Evolutionary conservation across 2,113 vertebrate genomes (phyloP), one percentile per base, ranked within the genome.

Genomic region (Hippocampus mohnikei): DNA sequence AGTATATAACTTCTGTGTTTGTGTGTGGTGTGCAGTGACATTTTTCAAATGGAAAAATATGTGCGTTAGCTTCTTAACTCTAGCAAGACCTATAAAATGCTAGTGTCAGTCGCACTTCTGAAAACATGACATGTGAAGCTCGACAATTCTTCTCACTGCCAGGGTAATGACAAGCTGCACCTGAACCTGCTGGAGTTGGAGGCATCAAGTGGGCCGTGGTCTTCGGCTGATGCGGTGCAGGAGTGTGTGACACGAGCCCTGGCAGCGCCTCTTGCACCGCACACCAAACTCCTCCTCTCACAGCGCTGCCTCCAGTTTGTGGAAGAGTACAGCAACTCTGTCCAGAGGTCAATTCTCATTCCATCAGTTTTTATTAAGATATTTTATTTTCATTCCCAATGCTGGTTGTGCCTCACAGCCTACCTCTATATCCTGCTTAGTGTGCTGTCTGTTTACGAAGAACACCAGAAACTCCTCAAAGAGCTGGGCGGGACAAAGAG

Each of bases 101-200:
- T 25, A 29, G 12, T 15, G 55, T 27, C 23, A 12, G n/a, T 58
- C 12, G 23, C 15, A 25, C n/a, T 27, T 27, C 55, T 27, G 13
- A 58, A 58, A 27, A 29, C 52, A 55, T 33, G 13, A 20, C 8
- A 0, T 25, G 16, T 33, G 4, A 60, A 7, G 15, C 15, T n/a
- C 15, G 18, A 7, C 5, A 2, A 37, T 16, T 41, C 9, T 9
- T 41, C 37, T 37, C 18, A 2, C 48, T 13, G 2, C 16, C 76
- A 95, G 94, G 89, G 93, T 50, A 94, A 94, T 25, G 85, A 92
- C 29, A 93, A 93, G 33, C 89, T 95, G 16, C 90, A 95, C 63
- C 59, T 93, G 79, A 94, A 93, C 76, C 88, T 95, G 46, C 74
- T 95, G 84, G 94, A 95, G 79, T 86, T 94, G 83, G 94, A 95